Percentiles rank a stretch among this genome's conserved stretches.
Conservation (phyloP, 2,797 vertebrate species). For the Spondyliosoma cantharus region DNA sequence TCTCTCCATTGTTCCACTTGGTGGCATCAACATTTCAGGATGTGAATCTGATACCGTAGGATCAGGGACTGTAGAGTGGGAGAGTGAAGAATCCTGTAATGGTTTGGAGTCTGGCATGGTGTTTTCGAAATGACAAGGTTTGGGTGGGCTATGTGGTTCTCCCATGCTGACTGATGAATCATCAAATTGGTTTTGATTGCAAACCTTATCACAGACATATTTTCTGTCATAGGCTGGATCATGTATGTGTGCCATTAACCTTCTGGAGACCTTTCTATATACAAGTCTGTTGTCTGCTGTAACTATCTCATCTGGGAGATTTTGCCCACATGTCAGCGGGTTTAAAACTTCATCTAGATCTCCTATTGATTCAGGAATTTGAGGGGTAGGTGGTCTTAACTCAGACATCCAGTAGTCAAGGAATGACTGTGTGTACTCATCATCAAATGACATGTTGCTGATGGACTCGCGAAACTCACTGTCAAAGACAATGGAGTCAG, state of each 20-base stretch:
- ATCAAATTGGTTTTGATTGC: constrained; percentile 10
- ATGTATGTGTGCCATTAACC: constrained; percentile 27
- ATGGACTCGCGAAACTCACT: constrained; percentile 1
- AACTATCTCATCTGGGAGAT: not conserved
- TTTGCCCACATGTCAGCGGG: constrained; percentile 7
- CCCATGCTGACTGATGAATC: not conserved
- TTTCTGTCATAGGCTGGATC: constrained; percentile 41
- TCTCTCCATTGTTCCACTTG: not conserved
- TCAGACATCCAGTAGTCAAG: constrained; percentile 45
- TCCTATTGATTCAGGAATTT: constrained; percentile 4
- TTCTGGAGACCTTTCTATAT: not conserved
- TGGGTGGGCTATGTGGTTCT: not conserved
- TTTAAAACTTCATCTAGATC: constrained; percentile 13
- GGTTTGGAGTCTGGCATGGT: constrained; percentile 12
- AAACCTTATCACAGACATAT: not conserved
- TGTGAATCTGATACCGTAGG: constrained; percentile 7
- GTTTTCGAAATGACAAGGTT: not conserved
- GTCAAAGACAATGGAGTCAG: constrained; percentile 19
- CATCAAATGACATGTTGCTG: not conserved
- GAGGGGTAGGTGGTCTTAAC: constrained; percentile 16
- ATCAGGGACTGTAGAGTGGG: not conserved
- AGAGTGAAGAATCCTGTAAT: constrained; percentile 2
- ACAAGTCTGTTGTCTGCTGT: not conserved
- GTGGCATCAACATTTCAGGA: constrained; percentile 17
- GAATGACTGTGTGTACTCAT: constrained; percentile 43